A percentile compares a stretch with the other conserved stretches of the same genome.
Evolutionary conservation across 2,797 vertebrate species (phyloP).

Genomic region (Leontocebus nigricollis): DNA sequence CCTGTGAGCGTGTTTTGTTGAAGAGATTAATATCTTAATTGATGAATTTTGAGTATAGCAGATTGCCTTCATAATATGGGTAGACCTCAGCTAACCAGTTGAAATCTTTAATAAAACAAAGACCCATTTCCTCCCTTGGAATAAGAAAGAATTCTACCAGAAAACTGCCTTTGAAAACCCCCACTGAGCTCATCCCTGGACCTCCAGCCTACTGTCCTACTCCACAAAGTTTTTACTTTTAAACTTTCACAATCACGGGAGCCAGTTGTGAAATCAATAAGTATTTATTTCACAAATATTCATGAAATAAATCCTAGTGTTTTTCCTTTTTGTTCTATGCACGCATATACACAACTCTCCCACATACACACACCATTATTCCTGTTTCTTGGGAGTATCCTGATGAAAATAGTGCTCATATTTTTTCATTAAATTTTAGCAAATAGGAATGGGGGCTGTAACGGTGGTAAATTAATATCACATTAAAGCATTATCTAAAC

Average conservation of each 20-base stretch:
- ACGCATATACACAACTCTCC: background rate
- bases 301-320: no score
- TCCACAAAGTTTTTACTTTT: background rate
- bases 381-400: background rate
- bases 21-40: background rate
- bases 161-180: background rate
- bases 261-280: background rate
- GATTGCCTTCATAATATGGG: background rate
- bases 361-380: background rate
- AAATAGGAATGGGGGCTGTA: background rate
- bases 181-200: background rate
- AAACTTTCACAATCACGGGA: background rate
- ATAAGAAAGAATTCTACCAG: background rate
- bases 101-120: background rate
- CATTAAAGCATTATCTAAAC: background rate
- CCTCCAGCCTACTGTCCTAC: no score
- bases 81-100: background rate
- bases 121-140: background rate
- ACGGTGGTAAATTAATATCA: background rate
- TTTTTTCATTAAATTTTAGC: background rate
- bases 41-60: background rate
- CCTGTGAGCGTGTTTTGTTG: background rate
- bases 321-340: no score
- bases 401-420: background rate
- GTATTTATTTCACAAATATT: no score